Evolutionary conservation across 2,888 invertebrate genomes (phyloP).

Genomic region (Andrena praecox): DNA sequence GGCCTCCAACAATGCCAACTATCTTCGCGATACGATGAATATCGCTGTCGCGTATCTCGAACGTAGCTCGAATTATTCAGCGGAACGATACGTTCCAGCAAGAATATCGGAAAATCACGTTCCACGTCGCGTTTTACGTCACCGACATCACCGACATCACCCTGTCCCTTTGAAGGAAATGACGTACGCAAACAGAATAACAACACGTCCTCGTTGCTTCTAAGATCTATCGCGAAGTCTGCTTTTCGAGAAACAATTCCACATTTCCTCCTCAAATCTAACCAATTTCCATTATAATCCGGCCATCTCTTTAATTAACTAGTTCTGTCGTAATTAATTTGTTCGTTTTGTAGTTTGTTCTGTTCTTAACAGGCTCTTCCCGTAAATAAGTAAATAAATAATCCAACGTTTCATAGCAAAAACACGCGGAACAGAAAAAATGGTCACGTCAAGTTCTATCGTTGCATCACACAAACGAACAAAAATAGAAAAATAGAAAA

Average conservation of each 20-base stretch:
- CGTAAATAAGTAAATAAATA: too few species aligned
- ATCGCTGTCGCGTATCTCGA: slow-evolving; percentile 36
- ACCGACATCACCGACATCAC: slow-evolving; percentile 5
- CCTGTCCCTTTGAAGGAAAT: slow-evolving; percentile 36
- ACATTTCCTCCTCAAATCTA: not conserved
- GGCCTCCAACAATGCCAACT: slow-evolving; percentile 6
- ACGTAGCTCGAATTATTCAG: slow-evolving; percentile 48
- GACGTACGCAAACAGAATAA: slow-evolving; percentile 36
- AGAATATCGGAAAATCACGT: slow-evolving; percentile 46
- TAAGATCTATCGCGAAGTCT: not conserved
- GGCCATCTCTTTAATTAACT: too few species aligned
- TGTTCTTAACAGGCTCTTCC: too few species aligned
- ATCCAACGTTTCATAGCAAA: too few species aligned
- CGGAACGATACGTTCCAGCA: slow-evolving; percentile 12
- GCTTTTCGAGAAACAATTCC: not conserved
- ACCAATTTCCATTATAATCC: not conserved
- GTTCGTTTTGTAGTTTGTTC: too few species aligned
- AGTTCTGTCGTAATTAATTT: too few species aligned
- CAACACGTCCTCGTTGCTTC: not conserved
- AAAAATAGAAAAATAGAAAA: too few species aligned
- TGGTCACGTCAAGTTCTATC: too few species aligned
- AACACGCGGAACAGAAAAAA: too few species aligned
- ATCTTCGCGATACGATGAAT: slow-evolving; percentile 24
- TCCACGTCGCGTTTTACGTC: slow-evolving; percentile 31
- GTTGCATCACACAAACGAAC: too few species aligned